These are phyloP conservation scores for Dysmachus trigonus DNA, from an alignment of 2,888 invertebrate species.

Conservation along the genomic window DNA sequence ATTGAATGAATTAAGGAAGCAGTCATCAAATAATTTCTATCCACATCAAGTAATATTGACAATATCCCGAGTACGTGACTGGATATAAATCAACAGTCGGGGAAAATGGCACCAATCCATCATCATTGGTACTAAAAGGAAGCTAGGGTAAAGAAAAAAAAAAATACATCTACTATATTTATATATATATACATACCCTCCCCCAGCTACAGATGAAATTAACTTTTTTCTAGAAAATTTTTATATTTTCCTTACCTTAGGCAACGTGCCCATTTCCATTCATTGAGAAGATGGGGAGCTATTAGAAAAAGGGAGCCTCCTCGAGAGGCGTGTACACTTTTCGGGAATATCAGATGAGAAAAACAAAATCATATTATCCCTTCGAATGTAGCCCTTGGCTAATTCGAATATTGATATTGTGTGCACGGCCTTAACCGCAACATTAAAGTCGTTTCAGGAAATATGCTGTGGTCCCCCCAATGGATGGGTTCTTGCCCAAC, in stretches of 20 bases:
- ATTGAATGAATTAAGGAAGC: conserved; percentile 20
- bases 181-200: background rate
- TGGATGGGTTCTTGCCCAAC: background rate
- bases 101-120: conserved; percentile 22
- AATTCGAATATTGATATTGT: conserved; percentile 32
- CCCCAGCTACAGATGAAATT: conserved; percentile 16
- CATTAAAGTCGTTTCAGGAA: conserved; percentile 5
- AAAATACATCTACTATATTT: too few relatives aligned
- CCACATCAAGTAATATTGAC: conserved; percentile 27
- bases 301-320: background rate
- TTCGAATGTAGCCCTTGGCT: conserved; percentile 16
- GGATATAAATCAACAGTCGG: conserved; percentile 23
- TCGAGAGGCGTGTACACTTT: background rate
- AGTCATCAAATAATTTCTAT: conserved; percentile 20
- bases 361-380: conserved; percentile 26
- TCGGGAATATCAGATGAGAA: conserved; percentile 26
- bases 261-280: conserved; percentile 21
- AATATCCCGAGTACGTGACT: conserved; percentile 23
- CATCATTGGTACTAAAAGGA: background rate
- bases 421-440: conserved; percentile 4
- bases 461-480: background rate
- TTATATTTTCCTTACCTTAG: conserved; percentile 21
- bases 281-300: background rate
- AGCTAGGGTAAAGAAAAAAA: background rate
- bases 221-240: conserved; percentile 31